phyloP scores from a whole-genome alignment of 2,797 vertebrate species.

The Anguilla obscura region DNA sequence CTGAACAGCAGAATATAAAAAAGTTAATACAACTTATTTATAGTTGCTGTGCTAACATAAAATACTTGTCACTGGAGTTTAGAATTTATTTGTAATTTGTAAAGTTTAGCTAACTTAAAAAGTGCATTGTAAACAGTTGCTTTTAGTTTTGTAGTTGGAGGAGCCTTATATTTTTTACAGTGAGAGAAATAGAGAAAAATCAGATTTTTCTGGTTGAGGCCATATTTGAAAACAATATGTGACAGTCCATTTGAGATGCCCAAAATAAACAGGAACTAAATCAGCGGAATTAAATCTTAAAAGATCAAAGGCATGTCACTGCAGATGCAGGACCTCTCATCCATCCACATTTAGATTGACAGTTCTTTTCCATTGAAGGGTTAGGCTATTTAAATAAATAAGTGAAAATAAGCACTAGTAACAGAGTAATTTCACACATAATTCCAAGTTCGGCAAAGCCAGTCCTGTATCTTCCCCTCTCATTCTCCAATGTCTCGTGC shows the following conservation, averaged over 20 bases:
- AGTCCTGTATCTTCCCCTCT: neutral
- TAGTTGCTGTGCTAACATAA: no score
- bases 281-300: neutral
- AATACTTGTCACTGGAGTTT: no score
- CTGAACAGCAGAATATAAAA: no score
- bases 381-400: neutral
- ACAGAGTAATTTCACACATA: constrained; percentile 6
- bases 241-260: neutral
- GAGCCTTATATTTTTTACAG: no score
- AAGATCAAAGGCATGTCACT: neutral
- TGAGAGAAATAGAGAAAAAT: neutral
- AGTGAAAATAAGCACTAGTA: neutral
- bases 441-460: neutral
- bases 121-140: no score
- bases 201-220: neutral
- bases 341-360: neutral
- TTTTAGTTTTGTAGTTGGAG: no score
- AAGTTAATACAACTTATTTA: no score
- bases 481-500: neutral
- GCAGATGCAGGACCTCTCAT: neutral
- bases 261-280: neutral
- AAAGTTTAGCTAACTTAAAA: no score
- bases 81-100: no score
- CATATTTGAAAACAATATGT: neutral
- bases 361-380: neutral